Evolutionary conservation across 2,113 vertebrate genomes (phyloP), one percentile per base, ranked within the genome.

Genomic region (Oryzias javanicus): DNA sequence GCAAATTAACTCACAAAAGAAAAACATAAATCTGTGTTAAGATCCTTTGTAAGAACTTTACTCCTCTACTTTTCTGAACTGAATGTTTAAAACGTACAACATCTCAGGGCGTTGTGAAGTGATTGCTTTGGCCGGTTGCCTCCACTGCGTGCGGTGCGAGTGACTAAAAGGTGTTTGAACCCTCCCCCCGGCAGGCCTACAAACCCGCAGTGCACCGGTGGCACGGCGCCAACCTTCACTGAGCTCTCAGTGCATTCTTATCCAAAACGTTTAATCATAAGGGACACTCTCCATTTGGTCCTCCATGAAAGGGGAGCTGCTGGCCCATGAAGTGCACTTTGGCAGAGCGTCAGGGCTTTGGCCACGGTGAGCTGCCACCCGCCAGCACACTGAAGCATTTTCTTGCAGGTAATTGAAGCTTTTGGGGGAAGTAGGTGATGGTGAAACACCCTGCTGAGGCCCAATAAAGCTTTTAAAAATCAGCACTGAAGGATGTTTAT

Each of bases 241-340:
- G 29, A 51, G 67, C 57, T 76, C 57, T 55, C 67, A 52, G 73
- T 60, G 25, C 68, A 41, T 56, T 55, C 57, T 40, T 35, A 6
- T 75, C 79, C 80, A 74, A 61, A 74, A 58, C 67, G 40, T 50
- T 79, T 79, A 70, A 86, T 78, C 64, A 79, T 53, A 81, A 44
- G 61, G 45, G 84, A 83, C 77, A 64, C 52, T 74, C 58, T 68
- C 59, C 59, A 16, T 57, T 80, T 57, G 80, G 72, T 64, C 60
- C 67, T 16, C 15, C 22, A 52, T 71, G 46, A 69, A 83, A 80
- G 76, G 57, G 55, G 73, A 58, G 46, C 73, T 60, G 55, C 18
- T 68, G 67, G 61, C 67, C 59, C 60, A 48, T 8, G 61, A 74
- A 63, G 76, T 10, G 78, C 71, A 35, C 56, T 65, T 60, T 73